phyloP scores from a whole-genome alignment of 2,797 vertebrate species.

The Microctenopoma steveboyesi region DNA sequence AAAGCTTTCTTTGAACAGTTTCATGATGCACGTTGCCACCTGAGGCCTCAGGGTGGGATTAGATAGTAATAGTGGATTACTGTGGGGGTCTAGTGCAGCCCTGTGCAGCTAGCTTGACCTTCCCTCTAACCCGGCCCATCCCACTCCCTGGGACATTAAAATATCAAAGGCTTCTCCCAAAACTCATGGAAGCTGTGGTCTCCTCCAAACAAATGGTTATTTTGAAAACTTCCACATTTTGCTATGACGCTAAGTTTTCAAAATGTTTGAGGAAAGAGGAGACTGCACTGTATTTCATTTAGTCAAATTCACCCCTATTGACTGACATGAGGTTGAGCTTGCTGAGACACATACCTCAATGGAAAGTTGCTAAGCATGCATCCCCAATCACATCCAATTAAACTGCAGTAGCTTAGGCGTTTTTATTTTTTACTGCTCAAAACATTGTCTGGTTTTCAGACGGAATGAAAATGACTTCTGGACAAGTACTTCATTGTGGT shows the following conservation, averaged over 20 bases:
- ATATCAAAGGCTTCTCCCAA: slow-evolving; percentile 72
- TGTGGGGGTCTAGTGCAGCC: slow-evolving; percentile 25
- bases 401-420: slow-evolving; percentile 14
- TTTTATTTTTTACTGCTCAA: slow-evolving; percentile 25
- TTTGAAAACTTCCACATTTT: slow-evolving; percentile 52
- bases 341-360: slow-evolving; percentile 14
- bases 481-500: slow-evolving; percentile 52
- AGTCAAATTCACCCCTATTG: slow-evolving; percentile 34
- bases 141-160: slow-evolving; percentile 64
- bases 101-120: slow-evolving; percentile 36
- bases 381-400: slow-evolving; percentile 38
- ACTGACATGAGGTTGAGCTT: slow-evolving; percentile 4
- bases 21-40: slow-evolving; percentile 12
- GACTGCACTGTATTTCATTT: slow-evolving; percentile 24
- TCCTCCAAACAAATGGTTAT: slow-evolving; percentile 60
- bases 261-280: slow-evolving; percentile 48
- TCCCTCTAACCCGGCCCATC: slow-evolving; percentile 49
- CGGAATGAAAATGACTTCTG: slow-evolving; percentile 46
- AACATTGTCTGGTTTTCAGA: slow-evolving; percentile 51
- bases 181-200: slow-evolving; percentile 69
- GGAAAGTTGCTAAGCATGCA: slow-evolving; percentile 12
- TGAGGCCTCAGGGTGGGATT: slow-evolving; percentile 24
- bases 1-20: slow-evolving; percentile 13
- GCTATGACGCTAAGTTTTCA: slow-evolving; percentile 66
- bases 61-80: slow-evolving; percentile 36